Base-by-base conservation (phyloP, 2,888 invertebrate species). In the Scotopteryx bipunctaria region DNA sequence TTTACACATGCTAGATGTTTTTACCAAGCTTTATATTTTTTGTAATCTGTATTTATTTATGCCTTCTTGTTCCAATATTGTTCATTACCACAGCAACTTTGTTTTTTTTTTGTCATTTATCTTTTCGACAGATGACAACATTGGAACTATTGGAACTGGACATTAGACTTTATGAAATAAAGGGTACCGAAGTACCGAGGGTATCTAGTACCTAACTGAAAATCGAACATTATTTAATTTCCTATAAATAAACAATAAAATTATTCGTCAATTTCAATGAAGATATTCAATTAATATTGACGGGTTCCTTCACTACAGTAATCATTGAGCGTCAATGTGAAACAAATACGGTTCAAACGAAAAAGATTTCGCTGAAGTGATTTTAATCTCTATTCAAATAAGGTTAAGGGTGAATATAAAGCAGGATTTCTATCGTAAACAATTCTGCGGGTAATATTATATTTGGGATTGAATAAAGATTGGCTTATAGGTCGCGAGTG, bases 401-500 rank as follows among this genome's bases (percentile, higher is more conserved):
- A 17, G 35, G n/a, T 23, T 54, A 54, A 47, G 55, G 50, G 42
- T 50, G 41, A 40, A 48, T 53, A 47, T 47, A 44, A 48, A 48
- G 16, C 25, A 46, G 50, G 36, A 51, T 49, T 46, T 50, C 1
- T 35, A 47, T 29, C 23, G 42, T 55, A 46, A 47, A 50, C 51
- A 47, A 50, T 50, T 55, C 50, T 55, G 55, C 55, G 55, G 55
- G 55, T 47, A 51, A 55, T 55, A 55, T 55, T 23, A 43, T 43
- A 47, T 44, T 31, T 46, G 27, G 29, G 35, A 49, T 51, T 47
- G 47, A 47, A 47, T 50, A 37, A 50, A 46, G 50, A 49, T 57
- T 33, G 51, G 50, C 40, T 51, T 59, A 71, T 69, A 67, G 60
- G 64, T 66, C 69, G 55, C 57, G 27, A 66, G 60, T 66, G 61